Conservation (phyloP, 2,888 invertebrate species). For the Nomada flava region DNA sequence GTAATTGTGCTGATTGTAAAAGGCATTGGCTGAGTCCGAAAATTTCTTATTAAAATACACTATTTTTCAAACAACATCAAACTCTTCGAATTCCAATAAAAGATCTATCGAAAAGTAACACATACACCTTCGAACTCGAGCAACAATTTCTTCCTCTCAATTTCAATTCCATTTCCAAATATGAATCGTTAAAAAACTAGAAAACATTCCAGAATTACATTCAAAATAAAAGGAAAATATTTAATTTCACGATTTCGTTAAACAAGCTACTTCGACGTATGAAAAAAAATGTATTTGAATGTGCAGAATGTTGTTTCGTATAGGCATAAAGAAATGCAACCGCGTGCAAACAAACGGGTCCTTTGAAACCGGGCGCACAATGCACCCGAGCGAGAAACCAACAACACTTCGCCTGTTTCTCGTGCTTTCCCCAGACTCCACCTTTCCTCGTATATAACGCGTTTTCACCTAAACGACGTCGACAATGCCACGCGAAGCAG, state of each 20-base stretch:
- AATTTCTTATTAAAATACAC: too few species aligned
- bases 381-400: slow-evolving; percentile 7
- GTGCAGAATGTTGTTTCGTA: not conserved
- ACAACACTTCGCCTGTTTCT: slow-evolving; percentile 11
- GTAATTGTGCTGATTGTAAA: too few species aligned
- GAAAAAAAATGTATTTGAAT: not conserved
- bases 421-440: slow-evolving; percentile 9
- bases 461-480: slow-evolving; percentile 60
- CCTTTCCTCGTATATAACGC: slow-evolving; percentile 24
- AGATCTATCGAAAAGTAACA: too few species aligned
- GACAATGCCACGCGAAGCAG: slow-evolving; percentile 55
- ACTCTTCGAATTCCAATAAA: too few species aligned
- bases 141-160: too few species aligned
- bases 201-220: too few species aligned
- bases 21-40: too few species aligned
- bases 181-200: too few species aligned
- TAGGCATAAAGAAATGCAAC: slow-evolving; percentile 2
- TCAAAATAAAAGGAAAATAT: too few species aligned
- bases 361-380: slow-evolving; percentile 22
- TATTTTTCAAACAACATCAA: not conserved
- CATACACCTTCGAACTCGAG: too few species aligned
- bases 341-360: slow-evolving; percentile 4
- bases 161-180: too few species aligned
- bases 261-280: not conserved
- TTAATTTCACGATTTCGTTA: too few species aligned